Evolutionary conservation across 53 echinoderm and acorn worm species (phyloP).

Genomic region (Holothuria leucospilota): DNA sequence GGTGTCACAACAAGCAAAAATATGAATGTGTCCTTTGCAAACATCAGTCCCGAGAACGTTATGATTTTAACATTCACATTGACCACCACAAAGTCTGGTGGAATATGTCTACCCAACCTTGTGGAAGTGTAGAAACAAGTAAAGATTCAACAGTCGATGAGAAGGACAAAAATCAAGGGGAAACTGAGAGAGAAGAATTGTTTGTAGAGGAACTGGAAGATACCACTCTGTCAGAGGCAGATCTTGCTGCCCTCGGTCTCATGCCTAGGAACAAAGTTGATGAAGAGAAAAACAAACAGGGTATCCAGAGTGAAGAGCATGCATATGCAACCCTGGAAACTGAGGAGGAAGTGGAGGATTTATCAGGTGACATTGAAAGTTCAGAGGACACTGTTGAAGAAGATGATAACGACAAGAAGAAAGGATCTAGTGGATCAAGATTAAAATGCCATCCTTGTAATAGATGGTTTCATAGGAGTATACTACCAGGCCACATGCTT

Average conservation of each 20-base stretch:
- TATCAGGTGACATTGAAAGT: not conserved
- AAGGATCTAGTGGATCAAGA: slow-evolving; percentile 50
- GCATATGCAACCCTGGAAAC: slow-evolving; percentile 27
- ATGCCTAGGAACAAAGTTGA: slow-evolving; percentile 43
- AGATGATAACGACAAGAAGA: slow-evolving; percentile 34
- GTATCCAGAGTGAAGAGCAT: not conserved
- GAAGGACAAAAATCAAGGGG: not conserved
- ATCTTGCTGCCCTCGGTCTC: slow-evolving; percentile 63
- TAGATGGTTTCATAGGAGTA: slow-evolving; percentile 73
- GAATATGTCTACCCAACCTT: slow-evolving; percentile 25
- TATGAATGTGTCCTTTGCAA: slow-evolving; percentile 82
- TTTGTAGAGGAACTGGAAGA: too few species aligned
- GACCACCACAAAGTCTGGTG: slow-evolving; percentile 95
- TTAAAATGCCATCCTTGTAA: slow-evolving; percentile 91
- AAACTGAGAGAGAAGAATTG: not conserved
- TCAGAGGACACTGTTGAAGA: slow-evolving; percentile 14
- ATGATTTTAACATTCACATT: slow-evolving; percentile 84
- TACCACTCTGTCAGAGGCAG: slow-evolving; percentile 46
- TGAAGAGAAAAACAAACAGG: slow-evolving; percentile 16
- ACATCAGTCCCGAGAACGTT: slow-evolving; percentile 86
- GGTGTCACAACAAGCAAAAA: slow-evolving; percentile 78
- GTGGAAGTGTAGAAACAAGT: not conserved
- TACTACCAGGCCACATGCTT: slow-evolving; percentile 83
- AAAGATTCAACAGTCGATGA: not conserved
- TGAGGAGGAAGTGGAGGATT: not conserved